Base-by-base conservation (phyloP, 2,113 vertebrate genomes). In the Circaetus gallicus region DNA sequence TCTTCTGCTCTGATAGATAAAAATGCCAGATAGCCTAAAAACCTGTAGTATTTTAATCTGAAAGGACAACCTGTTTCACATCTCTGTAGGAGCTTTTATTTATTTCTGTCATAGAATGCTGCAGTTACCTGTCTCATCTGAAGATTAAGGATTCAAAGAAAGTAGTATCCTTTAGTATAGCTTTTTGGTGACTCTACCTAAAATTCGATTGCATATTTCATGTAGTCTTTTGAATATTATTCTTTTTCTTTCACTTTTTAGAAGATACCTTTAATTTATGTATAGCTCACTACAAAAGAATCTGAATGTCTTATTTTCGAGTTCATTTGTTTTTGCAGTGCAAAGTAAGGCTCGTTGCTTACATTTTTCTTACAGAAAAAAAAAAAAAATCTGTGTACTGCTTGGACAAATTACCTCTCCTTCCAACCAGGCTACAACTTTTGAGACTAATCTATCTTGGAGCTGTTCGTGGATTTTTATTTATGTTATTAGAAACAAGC, bases 341-440 rank as follows among this genome's bases (percentile, higher is more conserved):
- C 47, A 31, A n/a, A 67, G 50, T 9, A 31, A 83, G n/a, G 24
- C 47, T 58, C 14, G 17, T 10, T 58, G 70, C 53, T 59, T 69
- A 45, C 66, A 28, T 86, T 91, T 94, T 88, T 85, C 61, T 52
- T 63, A 13, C 18, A 13, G 17, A 14, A 21, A 22, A 15, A 16
- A 42, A 15, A 36, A 43, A 45, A 29, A 17, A 45, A 29, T 18
- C 15, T 24, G 17, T 47, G 56, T 53, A 20, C 42, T 38, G 43
- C 73, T 90, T 56, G 65, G 65, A 92, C 91, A 92, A 88, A 90
- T 92, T 82, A 49, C 93, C 55, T 86, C 84, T 88, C 61, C 62
- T 66, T 76, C 45, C 52, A 66, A 11, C 11, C 42, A 81, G 66
- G 42, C 74, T 74, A 7, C 61, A 61, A 6, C 50, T 82, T 90